phyloP scores from a whole-genome alignment of 2,113 vertebrate species.

The Oreocharis arfaki region DNA sequence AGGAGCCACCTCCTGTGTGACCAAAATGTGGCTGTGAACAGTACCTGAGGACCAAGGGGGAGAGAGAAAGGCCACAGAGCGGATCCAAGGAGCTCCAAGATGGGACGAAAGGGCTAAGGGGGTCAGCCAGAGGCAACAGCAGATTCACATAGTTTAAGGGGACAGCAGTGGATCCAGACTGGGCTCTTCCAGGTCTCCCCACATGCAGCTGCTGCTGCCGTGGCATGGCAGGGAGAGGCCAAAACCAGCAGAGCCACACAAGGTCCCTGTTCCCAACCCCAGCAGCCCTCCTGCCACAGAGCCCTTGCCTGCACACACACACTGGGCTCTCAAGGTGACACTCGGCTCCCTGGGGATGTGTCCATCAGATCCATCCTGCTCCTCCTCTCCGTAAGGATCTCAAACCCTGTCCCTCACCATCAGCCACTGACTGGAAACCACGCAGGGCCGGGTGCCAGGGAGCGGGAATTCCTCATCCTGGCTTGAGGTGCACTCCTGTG shows the following conservation, averaged over 20 bases:
- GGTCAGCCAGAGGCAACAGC: background rate
- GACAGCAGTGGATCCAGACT: accelerated
- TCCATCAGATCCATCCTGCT: background rate
- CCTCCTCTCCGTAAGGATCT: background rate
- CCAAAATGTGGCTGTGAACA: accelerated
- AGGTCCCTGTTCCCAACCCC: background rate
- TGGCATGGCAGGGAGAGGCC: background rate
- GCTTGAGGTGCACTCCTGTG: background rate
- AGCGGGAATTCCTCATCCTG: background rate
- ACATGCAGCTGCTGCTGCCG: background rate
- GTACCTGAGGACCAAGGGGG: background rate
- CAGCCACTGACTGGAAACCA: background rate
- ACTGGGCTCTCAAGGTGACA: background rate
- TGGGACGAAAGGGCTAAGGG: background rate
- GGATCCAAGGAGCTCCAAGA: background rate
- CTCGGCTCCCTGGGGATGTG: background rate
- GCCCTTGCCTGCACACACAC: background rate
- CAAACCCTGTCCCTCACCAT: background rate
- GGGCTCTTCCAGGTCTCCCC: background rate
- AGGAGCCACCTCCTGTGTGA: background rate
- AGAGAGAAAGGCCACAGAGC: background rate
- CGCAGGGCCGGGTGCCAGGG: background rate
- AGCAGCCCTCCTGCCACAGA: background rate
- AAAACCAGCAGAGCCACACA: background rate
- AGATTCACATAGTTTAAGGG: accelerated